A percentile compares a stretch with the other conserved stretches of the same genome.
Conservation (phyloP, 2,113 vertebrate genomes). For the Myodes glareolus region DNA sequence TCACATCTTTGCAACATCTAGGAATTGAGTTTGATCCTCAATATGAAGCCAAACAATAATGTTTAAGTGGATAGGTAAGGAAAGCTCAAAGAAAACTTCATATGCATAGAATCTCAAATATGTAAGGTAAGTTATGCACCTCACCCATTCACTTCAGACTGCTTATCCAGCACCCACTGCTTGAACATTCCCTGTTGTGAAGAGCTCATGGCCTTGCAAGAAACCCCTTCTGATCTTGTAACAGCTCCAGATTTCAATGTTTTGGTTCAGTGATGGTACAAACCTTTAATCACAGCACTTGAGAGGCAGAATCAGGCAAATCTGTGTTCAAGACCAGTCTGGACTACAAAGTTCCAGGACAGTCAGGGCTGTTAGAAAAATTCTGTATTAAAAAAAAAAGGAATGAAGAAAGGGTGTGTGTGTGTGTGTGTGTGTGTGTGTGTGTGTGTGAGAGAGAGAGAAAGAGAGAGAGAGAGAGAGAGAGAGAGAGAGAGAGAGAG, state of each 20-base stretch:
- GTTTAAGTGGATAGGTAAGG: background rate
- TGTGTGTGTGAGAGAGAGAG: too few species aligned
- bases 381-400: background rate
- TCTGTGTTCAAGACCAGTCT: background rate
- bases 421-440: too few species aligned
- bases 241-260: background rate
- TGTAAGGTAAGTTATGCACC: background rate
- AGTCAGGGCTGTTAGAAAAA: background rate
- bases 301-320: background rate
- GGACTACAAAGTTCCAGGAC: background rate
- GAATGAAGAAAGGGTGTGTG: background rate
- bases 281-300: background rate
- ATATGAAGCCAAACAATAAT: background rate
- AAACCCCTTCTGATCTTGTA: background rate
- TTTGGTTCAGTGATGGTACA: background rate
- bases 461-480: too few species aligned
- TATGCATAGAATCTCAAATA: background rate
- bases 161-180: background rate
- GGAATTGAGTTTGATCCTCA: background rate
- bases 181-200: background rate
- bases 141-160: background rate
- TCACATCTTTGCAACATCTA: background rate
- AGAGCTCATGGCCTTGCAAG: background rate
- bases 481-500: too few species aligned
- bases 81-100: conserved; percentile 19